phyloP scores from a whole-genome alignment of 2,113 vertebrate genomes.

The Gasterosteus nipponicus region DNA sequence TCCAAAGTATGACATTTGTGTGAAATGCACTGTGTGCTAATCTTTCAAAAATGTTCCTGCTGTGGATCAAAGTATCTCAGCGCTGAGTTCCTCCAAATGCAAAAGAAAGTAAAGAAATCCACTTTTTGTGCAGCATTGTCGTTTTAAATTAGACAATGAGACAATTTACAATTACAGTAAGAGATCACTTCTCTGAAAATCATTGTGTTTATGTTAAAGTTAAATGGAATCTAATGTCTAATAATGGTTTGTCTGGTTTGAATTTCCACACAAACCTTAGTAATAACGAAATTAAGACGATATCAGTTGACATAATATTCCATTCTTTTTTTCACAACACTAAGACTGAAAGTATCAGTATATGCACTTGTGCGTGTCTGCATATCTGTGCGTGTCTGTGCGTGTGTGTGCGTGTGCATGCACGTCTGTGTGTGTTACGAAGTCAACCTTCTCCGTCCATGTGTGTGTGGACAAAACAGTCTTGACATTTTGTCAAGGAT shows the following conservation, averaged over 20 bases:
- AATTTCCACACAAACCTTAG: constrained; percentile 59
- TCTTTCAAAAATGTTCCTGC: not conserved
- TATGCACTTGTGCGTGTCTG: not conserved
- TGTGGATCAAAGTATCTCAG: not conserved
- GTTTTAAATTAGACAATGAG: not conserved
- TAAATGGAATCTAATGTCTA: constrained; percentile 47
- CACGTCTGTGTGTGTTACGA: not conserved
- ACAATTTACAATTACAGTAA: constrained; percentile 28
- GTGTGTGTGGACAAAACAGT: too few relatives aligned
- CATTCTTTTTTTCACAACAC: constrained; percentile 51
- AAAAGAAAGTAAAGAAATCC: not conserved
- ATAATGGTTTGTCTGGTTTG: constrained; percentile 36
- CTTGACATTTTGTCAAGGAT: too few relatives aligned
- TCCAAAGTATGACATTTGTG: not conserved
- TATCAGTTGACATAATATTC: constrained; percentile 61
- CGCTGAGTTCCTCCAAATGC: constrained; percentile 1
- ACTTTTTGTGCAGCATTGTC: not conserved
- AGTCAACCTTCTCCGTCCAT: too few relatives aligned
- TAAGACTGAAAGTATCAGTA: constrained; percentile 71
- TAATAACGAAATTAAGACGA: constrained; percentile 53
- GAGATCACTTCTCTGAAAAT: constrained; percentile 23
- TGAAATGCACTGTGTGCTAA: not conserved
- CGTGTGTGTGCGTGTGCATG: not conserved
- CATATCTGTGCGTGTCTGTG: not conserved
- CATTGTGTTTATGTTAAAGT: not conserved